phyloP scores from a whole-genome alignment of 2,888 invertebrate genomes.

The Chloromyia formosa region DNA sequence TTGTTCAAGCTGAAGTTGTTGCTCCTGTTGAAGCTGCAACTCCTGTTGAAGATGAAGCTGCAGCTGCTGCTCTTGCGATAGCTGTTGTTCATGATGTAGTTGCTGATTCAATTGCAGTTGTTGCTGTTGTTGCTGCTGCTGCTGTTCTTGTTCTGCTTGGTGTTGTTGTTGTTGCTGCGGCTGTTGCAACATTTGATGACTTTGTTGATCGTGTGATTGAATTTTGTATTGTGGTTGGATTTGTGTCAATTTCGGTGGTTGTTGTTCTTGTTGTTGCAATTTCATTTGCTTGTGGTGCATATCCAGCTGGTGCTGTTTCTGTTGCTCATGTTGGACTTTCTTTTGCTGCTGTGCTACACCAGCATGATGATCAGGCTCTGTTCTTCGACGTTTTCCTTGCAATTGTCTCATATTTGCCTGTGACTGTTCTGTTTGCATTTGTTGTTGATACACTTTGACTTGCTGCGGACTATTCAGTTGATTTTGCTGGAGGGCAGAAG shows the following conservation, averaged over 20 bases:
- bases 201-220: constrained; percentile 12
- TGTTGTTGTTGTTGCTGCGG: constrained; percentile 64
- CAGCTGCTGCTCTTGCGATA: constrained; percentile 57
- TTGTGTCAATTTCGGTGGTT: constrained; percentile 43
- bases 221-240: constrained; percentile 39
- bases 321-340: constrained; percentile 57
- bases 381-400: constrained; percentile 41
- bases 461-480: constrained; percentile 43
- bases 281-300: constrained; percentile 48
- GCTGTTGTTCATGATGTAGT: constrained; percentile 66
- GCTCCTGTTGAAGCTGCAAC: constrained; percentile 61
- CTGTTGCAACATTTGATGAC: not conserved
- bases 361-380: constrained; percentile 1
- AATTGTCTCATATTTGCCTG: constrained; percentile 38
- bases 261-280: constrained; percentile 34
- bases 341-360: not conserved
- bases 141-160: constrained; percentile 16
- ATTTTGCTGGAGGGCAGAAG: not conserved
- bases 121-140: constrained; percentile 65
- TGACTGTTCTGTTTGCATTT: constrained; percentile 34
- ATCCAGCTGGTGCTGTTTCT: too few relatives aligned
- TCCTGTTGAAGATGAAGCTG: constrained; percentile 61
- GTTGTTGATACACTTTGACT: constrained; percentile 24
- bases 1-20: constrained; percentile 60
- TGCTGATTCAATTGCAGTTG: constrained; percentile 68